phyloP scores from a whole-genome alignment of 2,888 invertebrate genomes.

The Tenodera sinensis region DNA sequence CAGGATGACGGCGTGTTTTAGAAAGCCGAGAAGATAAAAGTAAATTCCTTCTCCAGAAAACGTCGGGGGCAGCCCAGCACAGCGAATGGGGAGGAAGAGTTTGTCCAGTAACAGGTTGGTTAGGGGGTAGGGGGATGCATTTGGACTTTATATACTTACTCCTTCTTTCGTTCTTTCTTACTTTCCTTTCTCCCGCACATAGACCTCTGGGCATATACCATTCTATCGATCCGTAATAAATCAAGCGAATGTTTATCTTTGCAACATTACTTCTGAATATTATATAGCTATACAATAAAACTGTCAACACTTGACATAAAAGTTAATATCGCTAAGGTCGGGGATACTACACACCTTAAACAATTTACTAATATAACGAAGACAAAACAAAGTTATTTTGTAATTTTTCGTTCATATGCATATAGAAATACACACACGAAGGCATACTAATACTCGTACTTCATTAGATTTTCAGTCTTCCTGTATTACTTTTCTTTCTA shows the following conservation, averaged over 20 bases:
- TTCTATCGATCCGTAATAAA: not conserved
- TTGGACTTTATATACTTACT: not conserved
- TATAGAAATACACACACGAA: no score
- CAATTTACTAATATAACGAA: no score
- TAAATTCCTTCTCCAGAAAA: conserved; percentile 29
- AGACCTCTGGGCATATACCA: not conserved
- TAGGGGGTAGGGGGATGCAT: not conserved
- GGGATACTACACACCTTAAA: no score
- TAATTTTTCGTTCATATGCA: no score
- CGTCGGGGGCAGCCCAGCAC: not conserved
- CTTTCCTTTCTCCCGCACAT: not conserved
- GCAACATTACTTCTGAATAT: not conserved
- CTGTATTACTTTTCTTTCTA: no score
- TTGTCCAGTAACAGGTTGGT: conserved; percentile 11
- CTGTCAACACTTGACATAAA: no score
- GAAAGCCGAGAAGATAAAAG: conserved; percentile 33
- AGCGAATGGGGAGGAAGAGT: not conserved
- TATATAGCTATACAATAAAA: not conserved
- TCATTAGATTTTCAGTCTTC: no score
- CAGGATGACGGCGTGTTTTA: conserved; percentile 30
- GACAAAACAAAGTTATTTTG: no score
- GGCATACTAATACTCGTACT: no score
- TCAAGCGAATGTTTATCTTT: not conserved
- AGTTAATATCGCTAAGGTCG: no score
- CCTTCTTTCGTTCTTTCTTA: not conserved